Base-by-base conservation (phyloP, 2,113 vertebrate species). In the Fulica atra region DNA sequence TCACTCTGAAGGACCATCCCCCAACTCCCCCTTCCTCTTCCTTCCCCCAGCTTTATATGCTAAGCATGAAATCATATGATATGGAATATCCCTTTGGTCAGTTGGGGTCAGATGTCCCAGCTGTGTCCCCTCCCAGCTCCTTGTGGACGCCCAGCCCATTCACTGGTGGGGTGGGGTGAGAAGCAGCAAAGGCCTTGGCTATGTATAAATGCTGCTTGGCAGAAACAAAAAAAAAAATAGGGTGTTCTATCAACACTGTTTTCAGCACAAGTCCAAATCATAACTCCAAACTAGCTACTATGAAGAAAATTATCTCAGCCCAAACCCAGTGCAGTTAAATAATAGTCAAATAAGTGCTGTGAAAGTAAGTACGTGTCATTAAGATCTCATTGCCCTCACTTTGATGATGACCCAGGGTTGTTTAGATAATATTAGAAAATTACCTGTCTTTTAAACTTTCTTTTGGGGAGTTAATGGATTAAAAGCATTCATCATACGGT, bases 151-250 rank as follows among this genome's bases (percentile, higher is more conserved):
- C n/a, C n/a, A 70, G 68, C 25, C n/a, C 36, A 0, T n/a, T 51
- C 6, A 2, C n/a, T 70, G 17, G 24, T n/a, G 42, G 46, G 12
- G 33, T 14, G 16, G 6, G 4, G 46, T 20, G 66, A 51, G 46
- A 7, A 29, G 18, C 48, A 28, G 28, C 7, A 65, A 10, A 31
- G 38, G 3, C 38, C 28, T 31, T 31, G 63, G 4, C 7, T 2
- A 46, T 21, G 25, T 5, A 18, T 19, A 29, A 70, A 17, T 48
- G 1, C 25, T 36, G 18, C 16, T 42, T 42, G 42, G 14, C 13
- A 21, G 38, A n/a, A n/a, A n/a, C 28, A 31, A 1, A 0, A 44
- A 1, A 9, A 2, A 29, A 54, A 54, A 31, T 35, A 24, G 7
- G 11, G 50, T 4, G 3, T 7, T 42, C 42, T 31, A 40, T 17